Percentiles rank a stretch among this genome's conserved stretches.
phyloP scores from a whole-genome alignment of 2,797 vertebrate genomes.

The Octomys mimax region DNA sequence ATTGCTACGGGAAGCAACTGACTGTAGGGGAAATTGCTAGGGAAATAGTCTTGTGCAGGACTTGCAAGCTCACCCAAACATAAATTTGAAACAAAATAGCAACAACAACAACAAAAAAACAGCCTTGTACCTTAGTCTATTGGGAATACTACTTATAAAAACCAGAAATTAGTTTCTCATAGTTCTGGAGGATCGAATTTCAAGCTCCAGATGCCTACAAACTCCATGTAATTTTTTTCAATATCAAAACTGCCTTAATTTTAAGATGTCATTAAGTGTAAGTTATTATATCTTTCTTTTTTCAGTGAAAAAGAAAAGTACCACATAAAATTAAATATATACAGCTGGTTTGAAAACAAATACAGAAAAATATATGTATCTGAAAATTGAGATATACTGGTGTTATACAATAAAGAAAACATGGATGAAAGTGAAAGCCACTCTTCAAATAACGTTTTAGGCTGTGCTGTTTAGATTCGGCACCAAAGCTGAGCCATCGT shows the following conservation, averaged over 20 bases:
- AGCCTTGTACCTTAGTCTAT: background rate
- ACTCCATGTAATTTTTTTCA: background rate
- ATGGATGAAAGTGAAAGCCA: background rate
- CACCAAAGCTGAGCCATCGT: background rate
- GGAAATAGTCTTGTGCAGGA: background rate
- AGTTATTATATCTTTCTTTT: background rate
- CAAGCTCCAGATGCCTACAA: background rate
- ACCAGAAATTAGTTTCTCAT: background rate
- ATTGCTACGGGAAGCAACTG: background rate
- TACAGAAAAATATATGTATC: background rate
- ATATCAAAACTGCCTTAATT: background rate
- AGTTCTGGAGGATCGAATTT: background rate
- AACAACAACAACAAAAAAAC: background rate
- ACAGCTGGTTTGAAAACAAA: background rate
- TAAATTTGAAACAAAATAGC: background rate
- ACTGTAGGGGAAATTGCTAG: background rate
- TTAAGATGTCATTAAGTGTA: background rate
- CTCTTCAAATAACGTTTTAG: conserved; percentile 1
- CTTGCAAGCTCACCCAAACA: background rate
- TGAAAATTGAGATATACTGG: conserved; percentile 31
- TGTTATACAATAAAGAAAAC: background rate
- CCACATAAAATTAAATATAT: background rate
- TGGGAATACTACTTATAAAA: background rate
- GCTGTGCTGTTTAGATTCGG: background rate
- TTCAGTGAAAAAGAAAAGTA: background rate